Evolutionary conservation across 1,140 invertebrate genomes (phyloP).

Genomic region (Pinna nobilis): DNA sequence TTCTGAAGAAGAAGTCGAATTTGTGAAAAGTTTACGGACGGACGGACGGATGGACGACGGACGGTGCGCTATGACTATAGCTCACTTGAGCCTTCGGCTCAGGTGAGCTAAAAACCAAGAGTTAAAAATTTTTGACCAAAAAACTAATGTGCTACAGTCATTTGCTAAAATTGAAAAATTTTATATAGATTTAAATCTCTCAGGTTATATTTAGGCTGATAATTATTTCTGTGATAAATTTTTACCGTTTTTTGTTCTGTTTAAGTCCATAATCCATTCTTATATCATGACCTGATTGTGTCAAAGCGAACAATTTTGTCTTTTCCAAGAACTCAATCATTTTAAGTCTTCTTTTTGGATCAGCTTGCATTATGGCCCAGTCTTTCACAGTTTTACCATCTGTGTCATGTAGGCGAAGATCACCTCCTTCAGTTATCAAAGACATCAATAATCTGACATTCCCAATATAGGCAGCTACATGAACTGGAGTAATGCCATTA

Average conservation of each 20-base stretch:
- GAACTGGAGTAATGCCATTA: constrained; percentile 73
- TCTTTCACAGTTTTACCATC: constrained; percentile 59
- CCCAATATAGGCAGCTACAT: constrained; percentile 73
- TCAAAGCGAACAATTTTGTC: constrained; percentile 62
- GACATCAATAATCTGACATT: constrained; percentile 66
- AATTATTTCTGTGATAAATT: background rate
- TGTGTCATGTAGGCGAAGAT: constrained; percentile 74
- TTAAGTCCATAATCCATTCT: constrained; percentile 10
- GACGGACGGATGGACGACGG: too few relatives aligned
- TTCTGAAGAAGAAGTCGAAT: too few relatives aligned
- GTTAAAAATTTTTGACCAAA: too few relatives aligned
- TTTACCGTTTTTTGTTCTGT: background rate
- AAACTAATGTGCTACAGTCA: too few relatives aligned
- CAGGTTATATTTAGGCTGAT: too few relatives aligned
- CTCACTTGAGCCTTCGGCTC: too few relatives aligned
- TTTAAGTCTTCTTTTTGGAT: constrained; percentile 56
- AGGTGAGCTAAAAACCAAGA: too few relatives aligned
- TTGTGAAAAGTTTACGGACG: too few relatives aligned
- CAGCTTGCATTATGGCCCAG: constrained; percentile 65
- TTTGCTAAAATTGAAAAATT: too few relatives aligned
- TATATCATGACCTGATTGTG: constrained; percentile 50
- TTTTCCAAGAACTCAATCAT: constrained; percentile 69
- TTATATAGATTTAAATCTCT: too few relatives aligned
- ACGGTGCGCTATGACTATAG: too few relatives aligned
- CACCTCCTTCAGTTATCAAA: constrained; percentile 74